Base-by-base conservation (phyloP, 2,888 invertebrate genomes). In the Cheilosia scutellata region DNA sequence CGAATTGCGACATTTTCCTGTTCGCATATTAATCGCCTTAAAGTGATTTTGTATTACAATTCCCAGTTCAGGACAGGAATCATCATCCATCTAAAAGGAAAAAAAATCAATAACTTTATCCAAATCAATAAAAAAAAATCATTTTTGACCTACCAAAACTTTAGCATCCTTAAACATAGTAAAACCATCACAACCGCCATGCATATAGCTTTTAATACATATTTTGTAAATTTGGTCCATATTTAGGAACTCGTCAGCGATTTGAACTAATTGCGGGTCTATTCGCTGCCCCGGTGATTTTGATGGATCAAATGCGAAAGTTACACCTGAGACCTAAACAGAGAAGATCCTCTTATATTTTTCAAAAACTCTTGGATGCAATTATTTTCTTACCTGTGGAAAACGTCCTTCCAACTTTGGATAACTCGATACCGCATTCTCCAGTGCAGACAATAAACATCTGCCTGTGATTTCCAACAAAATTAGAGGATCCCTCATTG, bases 1-100 rank as follows among this genome's bases (percentile, higher is more conserved):
- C 71, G 97, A 96, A 88, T 95, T 95, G 44, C 94, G 93, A 27
- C 91, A 90, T 91, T 95, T 95, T 60, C 96, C 97, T 71, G 95
- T 94, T 49, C 96, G 94, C 89, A 97, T 95, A 92, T 96, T 95
- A 89, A 98, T 97, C 2, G 98, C 96, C 76, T 96, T 95, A 92
- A 98, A 98, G 91, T 98, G 97, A 92, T 98, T 98, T 93, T 97
- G 97, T 27, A 98, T 94, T 0, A 97, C 96, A 89, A 97, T 94
- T 7, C 96, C 96, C 84, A 98, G 92, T 90, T 97, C 96, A 0
- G 97, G 97, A 88, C 97, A 97, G 92, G 96, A 95, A 90, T 98
- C 98, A 70, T 97, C 96, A 88, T 95, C 95, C 88, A 97, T 94
- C 96, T 97, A 89, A 0, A 90, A 90, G 80, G 90, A 83, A 87